Percentiles rank a stretch among this genome's conserved stretches.
Evolutionary conservation across 2,797 vertebrate genomes (phyloP).

Genomic region (Geranospiza caerulescens): DNA sequence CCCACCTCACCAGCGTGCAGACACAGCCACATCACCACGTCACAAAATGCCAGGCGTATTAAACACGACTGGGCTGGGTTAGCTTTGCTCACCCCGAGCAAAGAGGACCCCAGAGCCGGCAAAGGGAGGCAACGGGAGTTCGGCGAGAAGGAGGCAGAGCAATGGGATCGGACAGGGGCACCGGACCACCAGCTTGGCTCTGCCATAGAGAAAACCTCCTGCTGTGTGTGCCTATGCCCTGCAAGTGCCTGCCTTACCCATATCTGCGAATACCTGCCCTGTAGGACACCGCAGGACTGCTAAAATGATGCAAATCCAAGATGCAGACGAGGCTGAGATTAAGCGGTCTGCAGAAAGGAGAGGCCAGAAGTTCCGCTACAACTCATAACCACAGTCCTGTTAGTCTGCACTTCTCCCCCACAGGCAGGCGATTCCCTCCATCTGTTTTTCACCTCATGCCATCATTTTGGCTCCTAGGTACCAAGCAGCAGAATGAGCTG

Average conservation of each 20-base stretch:
- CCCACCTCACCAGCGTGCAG: background rate
- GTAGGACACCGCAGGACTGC: fast-evolving
- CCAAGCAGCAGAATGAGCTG: background rate
- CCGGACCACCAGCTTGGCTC: background rate
- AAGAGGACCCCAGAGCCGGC: background rate
- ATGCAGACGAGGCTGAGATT: background rate
- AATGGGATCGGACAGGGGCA: background rate
- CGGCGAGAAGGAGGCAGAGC: background rate
- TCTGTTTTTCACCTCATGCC: background rate
- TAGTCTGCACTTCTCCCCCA: background rate
- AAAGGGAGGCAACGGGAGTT: background rate
- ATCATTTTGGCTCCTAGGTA: background rate
- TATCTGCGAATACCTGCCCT: background rate
- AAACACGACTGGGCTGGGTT: background rate
- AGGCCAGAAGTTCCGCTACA: background rate
- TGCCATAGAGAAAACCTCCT: background rate
- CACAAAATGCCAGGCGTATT: background rate
- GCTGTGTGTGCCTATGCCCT: background rate
- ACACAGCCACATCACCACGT: fast-evolving
- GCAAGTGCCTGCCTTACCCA: background rate
- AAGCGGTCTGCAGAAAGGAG: background rate
- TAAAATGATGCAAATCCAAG: background rate
- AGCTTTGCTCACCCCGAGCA: background rate
- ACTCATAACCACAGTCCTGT: background rate
- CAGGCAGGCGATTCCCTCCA: background rate